A percentile compares a stretch with the other conserved stretches of the same genome.
phyloP scores from a whole-genome alignment of 2,888 invertebrate species.

The Biston betularia region DNA sequence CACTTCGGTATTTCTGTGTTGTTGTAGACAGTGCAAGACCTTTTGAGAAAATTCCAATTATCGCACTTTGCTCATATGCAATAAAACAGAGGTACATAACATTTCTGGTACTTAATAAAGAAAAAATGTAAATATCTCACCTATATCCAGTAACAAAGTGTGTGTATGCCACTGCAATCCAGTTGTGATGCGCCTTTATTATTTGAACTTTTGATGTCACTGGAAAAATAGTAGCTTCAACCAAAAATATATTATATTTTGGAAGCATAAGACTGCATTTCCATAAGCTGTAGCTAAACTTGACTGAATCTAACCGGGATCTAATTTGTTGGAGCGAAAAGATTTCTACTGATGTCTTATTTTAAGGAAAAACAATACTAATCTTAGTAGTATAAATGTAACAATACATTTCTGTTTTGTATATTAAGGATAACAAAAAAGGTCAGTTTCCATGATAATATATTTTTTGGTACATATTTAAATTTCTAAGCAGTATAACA shows the following conservation, averaged over 20 bases:
- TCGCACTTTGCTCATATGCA: constrained; percentile 12
- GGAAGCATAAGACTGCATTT: constrained; percentile 20
- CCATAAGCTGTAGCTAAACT: constrained; percentile 3
- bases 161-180: constrained; percentile 98
- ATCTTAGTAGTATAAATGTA: too few species aligned
- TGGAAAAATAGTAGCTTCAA: constrained; percentile 63
- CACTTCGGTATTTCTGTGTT: constrained; percentile 38
- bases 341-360: too few species aligned
- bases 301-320: too few species aligned
- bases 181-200: constrained; percentile 98
- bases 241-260: constrained; percentile 1
- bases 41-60: constrained; percentile 39
- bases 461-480: too few species aligned
- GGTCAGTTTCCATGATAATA: too few species aligned
- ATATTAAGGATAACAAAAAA: too few species aligned
- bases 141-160: constrained; percentile 98
- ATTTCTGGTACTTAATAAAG: background rate
- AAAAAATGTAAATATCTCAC: constrained; percentile 71
- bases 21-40: constrained; percentile 39
- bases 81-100: background rate
- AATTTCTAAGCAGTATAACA: too few species aligned
- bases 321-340: too few species aligned
- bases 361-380: too few species aligned
- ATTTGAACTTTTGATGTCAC: constrained; percentile 94
- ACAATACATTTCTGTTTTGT: too few species aligned